Percentiles rank a stretch among this genome's conserved stretches.
phyloP scores from a whole-genome alignment of 1,140 invertebrate species.

The Lepidurus packardi region DNA sequence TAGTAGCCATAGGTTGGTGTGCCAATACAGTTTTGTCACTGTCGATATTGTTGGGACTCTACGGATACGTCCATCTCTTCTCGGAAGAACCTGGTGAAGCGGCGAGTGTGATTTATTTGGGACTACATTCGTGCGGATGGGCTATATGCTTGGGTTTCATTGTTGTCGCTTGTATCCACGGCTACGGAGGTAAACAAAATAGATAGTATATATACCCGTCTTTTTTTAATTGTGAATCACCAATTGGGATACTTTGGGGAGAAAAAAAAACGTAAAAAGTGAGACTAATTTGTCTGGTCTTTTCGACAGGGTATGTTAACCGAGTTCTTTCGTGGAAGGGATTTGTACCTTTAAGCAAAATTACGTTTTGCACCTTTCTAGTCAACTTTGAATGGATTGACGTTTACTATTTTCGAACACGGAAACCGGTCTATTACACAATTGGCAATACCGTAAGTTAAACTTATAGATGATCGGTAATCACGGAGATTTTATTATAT shows the following conservation, averaged over 20 bases:
- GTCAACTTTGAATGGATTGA: slow-evolving; percentile 41
- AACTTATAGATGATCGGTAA: background rate
- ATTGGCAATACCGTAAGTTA: background rate
- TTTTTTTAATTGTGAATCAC: no score
- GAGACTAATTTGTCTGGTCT: no score
- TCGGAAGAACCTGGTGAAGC: background rate
- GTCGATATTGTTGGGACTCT: background rate
- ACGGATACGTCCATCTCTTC: background rate
- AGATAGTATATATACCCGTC: no score
- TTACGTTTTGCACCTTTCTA: slow-evolving; percentile 66
- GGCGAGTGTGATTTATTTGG: background rate
- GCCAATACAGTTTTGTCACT: background rate
- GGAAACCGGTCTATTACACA: slow-evolving; percentile 16
- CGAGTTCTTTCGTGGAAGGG: slow-evolving; percentile 58
- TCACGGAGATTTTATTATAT: background rate
- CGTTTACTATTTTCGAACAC: slow-evolving; percentile 1
- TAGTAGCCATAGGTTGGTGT: slow-evolving; percentile 2
- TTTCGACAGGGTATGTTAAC: slow-evolving; percentile 50
- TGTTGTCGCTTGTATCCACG: no score
- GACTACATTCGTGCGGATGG: background rate
- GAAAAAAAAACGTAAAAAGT: no score
- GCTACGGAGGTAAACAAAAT: no score
- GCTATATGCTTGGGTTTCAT: no score
- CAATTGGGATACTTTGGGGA: no score
- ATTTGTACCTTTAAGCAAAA: slow-evolving; percentile 61